Conservation (phyloP, 2,797 vertebrate species). For the Staurois parvus region DNA sequence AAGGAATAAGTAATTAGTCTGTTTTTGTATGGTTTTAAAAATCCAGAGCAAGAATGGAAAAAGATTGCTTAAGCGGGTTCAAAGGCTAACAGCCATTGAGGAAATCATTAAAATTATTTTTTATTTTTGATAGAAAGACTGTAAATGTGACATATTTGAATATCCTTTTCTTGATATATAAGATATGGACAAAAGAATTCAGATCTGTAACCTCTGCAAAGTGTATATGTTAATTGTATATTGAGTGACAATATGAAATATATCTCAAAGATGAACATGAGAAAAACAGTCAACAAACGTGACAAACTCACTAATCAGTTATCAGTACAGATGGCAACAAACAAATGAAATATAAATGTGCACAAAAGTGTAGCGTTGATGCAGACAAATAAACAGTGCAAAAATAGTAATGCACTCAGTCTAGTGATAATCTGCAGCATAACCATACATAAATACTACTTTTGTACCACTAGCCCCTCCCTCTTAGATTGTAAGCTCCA, state of each 20-base stretch:
- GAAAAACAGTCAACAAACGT: too few species aligned
- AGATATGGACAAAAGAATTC: not conserved
- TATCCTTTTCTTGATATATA: not conserved
- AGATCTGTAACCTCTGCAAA: not conserved
- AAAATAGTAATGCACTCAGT: too few species aligned
- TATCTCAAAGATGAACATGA: too few species aligned
- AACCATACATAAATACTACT: too few species aligned
- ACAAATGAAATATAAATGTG: too few species aligned
- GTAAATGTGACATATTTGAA: not conserved
- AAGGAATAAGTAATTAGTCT: conserved; percentile 31
- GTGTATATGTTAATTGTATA: conserved; percentile 6
- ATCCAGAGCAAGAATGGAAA: conserved; percentile 22
- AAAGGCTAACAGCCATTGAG: conserved; percentile 35
- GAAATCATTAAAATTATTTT: conserved; percentile 4
- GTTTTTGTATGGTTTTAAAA: conserved; percentile 38
- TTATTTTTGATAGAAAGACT: conserved; percentile 14
- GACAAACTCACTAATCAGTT: too few species aligned
- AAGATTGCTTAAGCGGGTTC: conserved; percentile 4
- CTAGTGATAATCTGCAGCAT: too few species aligned
- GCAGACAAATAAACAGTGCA: too few species aligned
- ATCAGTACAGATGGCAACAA: too few species aligned
- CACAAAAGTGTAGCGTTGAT: too few species aligned
- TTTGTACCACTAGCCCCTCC: too few species aligned
- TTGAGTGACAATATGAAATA: not conserved
- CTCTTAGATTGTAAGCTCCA: too few species aligned